Base-by-base conservation (phyloP, 2,113 vertebrate genomes). In the Leptocoma aspasia region DNA sequence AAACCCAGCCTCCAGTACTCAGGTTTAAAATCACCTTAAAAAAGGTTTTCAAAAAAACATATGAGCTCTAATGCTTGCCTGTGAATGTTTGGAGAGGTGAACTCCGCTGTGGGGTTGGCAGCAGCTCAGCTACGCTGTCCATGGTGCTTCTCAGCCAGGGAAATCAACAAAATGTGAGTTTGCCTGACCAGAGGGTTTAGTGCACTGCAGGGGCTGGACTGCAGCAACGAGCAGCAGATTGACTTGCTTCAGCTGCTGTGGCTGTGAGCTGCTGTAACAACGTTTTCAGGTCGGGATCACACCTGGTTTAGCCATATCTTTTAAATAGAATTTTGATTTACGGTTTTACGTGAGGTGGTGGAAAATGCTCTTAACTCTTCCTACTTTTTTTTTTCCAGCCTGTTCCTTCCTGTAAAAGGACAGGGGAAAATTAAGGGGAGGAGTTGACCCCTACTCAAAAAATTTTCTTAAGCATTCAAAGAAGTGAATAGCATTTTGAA, bases 111-210 rank as follows among this genome's bases (percentile, higher is more conserved):
- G 65, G 52, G 21, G 21, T 17, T 92, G 61, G 22, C 77, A 54
- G 42, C 47, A 47, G 14, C 68, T 83, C 33, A 7, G 33, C 64
- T 39, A 1, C 1, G 0, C 19, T 50, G n/a, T 83, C 76, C 1
- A 0, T 28, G 42, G 76, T 86, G 22, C 64, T 33, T 57, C 60
- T 84, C 30, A 39, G 60, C 30, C 77, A 30, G 72, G 56, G 47
- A 10, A 14, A 23, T 37, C 49, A 35, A 7, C 42, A 53, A 4
- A 15, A 10, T 0, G 0, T 14, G 77, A 22, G 21, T 53, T 54
- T 64, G 31, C 57, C 49, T 22, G 21, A 17, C n/a, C 23, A 8
- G 56, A 63, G 33, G 23, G 35, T 42, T 77, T 11, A 24, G 53
- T 31, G 76, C 44, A 0, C 64, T 31, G 71, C 76, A 33, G 75